These are phyloP conservation scores for Rhyacophila brunnea DNA, from an alignment of 1,140 invertebrate species.

Conservation along the genomic window DNA sequence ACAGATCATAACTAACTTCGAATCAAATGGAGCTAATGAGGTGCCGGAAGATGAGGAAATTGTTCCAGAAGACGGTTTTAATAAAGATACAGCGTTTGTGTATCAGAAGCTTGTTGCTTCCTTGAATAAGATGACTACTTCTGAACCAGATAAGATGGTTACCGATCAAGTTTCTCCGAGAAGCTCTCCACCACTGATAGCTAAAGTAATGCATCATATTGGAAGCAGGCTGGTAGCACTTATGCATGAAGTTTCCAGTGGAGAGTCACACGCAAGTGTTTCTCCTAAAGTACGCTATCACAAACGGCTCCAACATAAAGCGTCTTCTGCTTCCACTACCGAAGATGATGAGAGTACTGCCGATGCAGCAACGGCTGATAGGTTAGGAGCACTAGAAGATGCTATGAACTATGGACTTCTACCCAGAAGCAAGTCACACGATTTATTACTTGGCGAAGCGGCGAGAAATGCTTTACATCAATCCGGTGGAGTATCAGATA, in stretches of 20 bases:
- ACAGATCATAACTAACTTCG: slow-evolving; percentile 85
- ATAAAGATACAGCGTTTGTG: slow-evolving; percentile 75
- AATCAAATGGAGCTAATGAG: slow-evolving; percentile 52
- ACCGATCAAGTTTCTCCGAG: slow-evolving; percentile 55
- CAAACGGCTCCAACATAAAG: slow-evolving; percentile 56
- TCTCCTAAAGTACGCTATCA: slow-evolving; percentile 53
- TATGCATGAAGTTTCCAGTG: slow-evolving; percentile 88
- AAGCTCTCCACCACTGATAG: slow-evolving; percentile 81
- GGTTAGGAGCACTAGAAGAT: slow-evolving; percentile 20
- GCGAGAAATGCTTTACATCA: slow-evolving; percentile 48
- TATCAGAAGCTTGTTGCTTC: slow-evolving; percentile 82
- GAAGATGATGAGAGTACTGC: slow-evolving; percentile 75
- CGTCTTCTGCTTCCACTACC: slow-evolving; percentile 70
- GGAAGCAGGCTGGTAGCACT: slow-evolving; percentile 83
- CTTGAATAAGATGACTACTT: slow-evolving; percentile 68
- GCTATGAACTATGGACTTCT: slow-evolving; percentile 44
- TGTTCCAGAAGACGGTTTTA: slow-evolving; percentile 61
- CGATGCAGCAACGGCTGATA: slow-evolving; percentile 46
- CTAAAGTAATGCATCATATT: slow-evolving; percentile 91
- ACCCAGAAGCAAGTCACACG: slow-evolving; percentile 74
- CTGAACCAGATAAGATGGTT: slow-evolving; percentile 44
- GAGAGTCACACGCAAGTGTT: slow-evolving; percentile 55
- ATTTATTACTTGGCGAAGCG: slow-evolving; percentile 64
- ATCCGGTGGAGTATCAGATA: slow-evolving; percentile 52
- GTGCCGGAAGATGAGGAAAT: slow-evolving; percentile 50